Evolutionary conservation across 2,113 vertebrate genomes (phyloP), one percentile per base, ranked within the genome.

Genomic region (Lonchura striata): DNA sequence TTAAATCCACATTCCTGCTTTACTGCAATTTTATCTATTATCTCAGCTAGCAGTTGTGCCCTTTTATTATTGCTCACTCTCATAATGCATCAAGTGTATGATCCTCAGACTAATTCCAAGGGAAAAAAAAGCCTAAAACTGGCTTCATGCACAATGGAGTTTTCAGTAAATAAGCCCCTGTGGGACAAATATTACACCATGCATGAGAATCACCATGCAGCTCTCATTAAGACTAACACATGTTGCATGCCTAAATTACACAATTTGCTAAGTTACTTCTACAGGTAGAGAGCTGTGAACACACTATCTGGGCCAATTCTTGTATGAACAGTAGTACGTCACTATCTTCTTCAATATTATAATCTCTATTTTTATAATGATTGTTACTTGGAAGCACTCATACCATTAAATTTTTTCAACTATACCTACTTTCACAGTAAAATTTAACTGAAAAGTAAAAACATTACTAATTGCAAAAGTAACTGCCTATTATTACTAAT

Each of bases 81-180:
- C 23, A 0, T 84, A 91, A 91, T 63, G 79, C 35, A 65, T 76
- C 53, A 87, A 91, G 49, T 94, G 61, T 78, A 93, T 50, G 88
- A 96, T 94, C 65, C 76, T 96, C 69, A 88, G 59, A 90, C 47
- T 90, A 86, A 90, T 86, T 94, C 50, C 41, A 92, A 47, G 61
- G 49, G 54, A 23, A 75, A 95, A 96, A 82, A 46, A 54, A 80
- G 28, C 33, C 84, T 88, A 74, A 77, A 92, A 79, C 37, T 94
- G 66, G 74, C 46, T 88, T 88, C 87, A 91, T 78, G 60, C 80
- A 92, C 80, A 88, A 92, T 80, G 57, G 71, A 95, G 82, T 74
- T 92, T 92, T 63, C 65, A 80, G 78, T 91, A 96, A 96, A 92
- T 86, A 94, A 93, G 92, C 21, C 72, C 88, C 94, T n/a, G 46